phyloP scores from a whole-genome alignment of 2,888 invertebrate genomes.

The Folsomia candida region DNA sequence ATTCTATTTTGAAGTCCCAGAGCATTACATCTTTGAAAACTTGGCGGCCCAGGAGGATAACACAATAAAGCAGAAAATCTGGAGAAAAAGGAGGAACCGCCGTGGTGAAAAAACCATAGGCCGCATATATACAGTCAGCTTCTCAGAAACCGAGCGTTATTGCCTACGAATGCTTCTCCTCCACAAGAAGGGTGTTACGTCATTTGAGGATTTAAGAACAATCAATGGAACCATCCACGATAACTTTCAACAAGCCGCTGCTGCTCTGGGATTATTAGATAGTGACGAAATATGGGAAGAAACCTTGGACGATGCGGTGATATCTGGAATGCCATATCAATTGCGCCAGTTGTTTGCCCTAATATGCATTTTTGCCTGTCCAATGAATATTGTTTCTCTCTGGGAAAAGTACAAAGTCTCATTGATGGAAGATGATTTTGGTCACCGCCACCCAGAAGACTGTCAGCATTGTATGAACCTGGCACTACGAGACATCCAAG shows the following conservation, averaged over 20 bases:
- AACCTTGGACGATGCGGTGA: constrained; percentile 46
- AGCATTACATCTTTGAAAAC: constrained; percentile 34
- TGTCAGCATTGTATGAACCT: constrained; percentile 10
- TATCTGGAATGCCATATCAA: constrained; percentile 47
- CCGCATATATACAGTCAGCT: constrained; percentile 48
- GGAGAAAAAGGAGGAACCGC: constrained; percentile 28
- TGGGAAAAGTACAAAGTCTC: constrained; percentile 47
- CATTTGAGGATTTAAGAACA: constrained; percentile 40
- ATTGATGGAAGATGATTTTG: constrained; percentile 36
- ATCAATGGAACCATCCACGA: constrained; percentile 33
- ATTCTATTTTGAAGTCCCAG: constrained; percentile 41
- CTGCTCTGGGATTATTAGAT: constrained; percentile 31
- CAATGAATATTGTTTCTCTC: constrained; percentile 42
- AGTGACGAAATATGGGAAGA: constrained; percentile 50
- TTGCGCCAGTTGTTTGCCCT: constrained; percentile 46
- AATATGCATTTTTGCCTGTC: constrained; percentile 40
- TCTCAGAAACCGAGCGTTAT: constrained; percentile 46
- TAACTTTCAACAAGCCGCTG: constrained; percentile 49
- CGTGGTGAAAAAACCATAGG: constrained; percentile 35
- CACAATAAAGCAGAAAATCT: constrained; percentile 40
- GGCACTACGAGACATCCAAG: constrained; percentile 28
- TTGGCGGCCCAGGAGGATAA: too few relatives aligned
- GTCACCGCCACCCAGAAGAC: not conserved
- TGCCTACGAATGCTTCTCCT: constrained; percentile 42
- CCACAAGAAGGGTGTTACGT: constrained; percentile 37